phyloP scores from a whole-genome alignment of 2,113 vertebrate species.

The Chrysemys picta region DNA sequence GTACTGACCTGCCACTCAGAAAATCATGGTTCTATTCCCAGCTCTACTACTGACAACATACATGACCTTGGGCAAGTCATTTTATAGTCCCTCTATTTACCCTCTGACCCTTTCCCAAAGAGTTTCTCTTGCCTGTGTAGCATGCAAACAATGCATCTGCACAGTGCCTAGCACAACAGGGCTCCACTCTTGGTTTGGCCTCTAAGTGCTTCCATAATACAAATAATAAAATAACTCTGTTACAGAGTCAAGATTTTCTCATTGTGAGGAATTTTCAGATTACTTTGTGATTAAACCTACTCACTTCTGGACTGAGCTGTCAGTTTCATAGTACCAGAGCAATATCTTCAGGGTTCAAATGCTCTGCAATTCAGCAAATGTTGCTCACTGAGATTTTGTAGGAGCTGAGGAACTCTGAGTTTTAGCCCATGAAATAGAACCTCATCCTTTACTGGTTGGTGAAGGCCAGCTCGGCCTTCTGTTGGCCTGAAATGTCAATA shows the following conservation, averaged over 20 bases:
- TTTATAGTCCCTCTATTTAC: neutral
- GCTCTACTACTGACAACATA: neutral
- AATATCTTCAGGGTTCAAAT: neutral
- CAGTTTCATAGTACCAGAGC: neutral
- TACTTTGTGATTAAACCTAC: neutral
- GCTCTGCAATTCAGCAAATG: neutral
- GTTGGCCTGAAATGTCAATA: neutral
- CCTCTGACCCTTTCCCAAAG: neutral
- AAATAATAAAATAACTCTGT: neutral
- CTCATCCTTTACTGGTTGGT: neutral
- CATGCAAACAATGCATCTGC: neutral
- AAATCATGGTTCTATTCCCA: neutral
- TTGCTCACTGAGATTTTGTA: neutral
- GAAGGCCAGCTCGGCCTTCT: neutral
- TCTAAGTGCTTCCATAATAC: neutral
- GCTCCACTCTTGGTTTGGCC: neutral
- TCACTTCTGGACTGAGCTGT: accelerated
- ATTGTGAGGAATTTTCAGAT: neutral
- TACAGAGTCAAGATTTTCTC: neutral
- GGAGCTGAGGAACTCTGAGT: neutral
- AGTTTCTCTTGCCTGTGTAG: neutral
- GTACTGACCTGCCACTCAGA: neutral
- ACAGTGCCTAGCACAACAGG: neutral
- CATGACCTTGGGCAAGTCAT: neutral
- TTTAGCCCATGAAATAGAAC: neutral